These are phyloP conservation scores for Clavelina lepadiformis DNA, from an alignment of 23 tunicate species.

Conservation along the genomic window DNA sequence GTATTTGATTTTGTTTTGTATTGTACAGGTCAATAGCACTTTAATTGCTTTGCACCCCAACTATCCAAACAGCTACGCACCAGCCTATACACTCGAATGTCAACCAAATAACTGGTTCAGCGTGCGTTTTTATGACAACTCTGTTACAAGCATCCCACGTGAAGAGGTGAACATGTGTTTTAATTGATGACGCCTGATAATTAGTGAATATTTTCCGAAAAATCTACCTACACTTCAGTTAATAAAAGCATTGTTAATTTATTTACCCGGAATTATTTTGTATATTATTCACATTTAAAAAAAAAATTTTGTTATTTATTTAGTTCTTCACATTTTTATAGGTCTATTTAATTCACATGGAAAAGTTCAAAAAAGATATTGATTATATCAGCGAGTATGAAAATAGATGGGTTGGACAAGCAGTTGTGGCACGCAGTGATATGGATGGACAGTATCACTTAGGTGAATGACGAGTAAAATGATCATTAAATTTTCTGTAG, in stretches of 20 bases:
- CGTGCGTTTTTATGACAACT: conserved; percentile 54
- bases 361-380: conserved; percentile 41
- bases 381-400: conserved; percentile 44
- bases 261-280: too few relatives aligned
- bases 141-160: conserved; percentile 42
- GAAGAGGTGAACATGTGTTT: too few relatives aligned
- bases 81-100: conserved; percentile 25
- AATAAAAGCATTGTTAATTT: too few relatives aligned
- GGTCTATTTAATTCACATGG: conserved; percentile 37
- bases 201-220: too few relatives aligned
- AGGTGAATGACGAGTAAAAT: conserved; percentile 28
- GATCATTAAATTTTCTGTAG: not conserved
- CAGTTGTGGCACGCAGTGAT: conserved; percentile 77
- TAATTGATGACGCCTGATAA: too few relatives aligned
- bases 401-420: conserved; percentile 71
- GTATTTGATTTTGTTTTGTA: not conserved
- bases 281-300: not conserved
- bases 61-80: conserved; percentile 60
- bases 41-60: conserved; percentile 59
- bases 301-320: not conserved
- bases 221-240: too few relatives aligned
- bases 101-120: conserved; percentile 21
- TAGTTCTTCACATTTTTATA: not conserved
- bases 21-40: conserved; percentile 27
- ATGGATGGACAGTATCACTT: conserved; percentile 69